Evolutionary conservation across 2,113 vertebrate genomes (phyloP).

Genomic region (Anhinga anhinga): DNA sequence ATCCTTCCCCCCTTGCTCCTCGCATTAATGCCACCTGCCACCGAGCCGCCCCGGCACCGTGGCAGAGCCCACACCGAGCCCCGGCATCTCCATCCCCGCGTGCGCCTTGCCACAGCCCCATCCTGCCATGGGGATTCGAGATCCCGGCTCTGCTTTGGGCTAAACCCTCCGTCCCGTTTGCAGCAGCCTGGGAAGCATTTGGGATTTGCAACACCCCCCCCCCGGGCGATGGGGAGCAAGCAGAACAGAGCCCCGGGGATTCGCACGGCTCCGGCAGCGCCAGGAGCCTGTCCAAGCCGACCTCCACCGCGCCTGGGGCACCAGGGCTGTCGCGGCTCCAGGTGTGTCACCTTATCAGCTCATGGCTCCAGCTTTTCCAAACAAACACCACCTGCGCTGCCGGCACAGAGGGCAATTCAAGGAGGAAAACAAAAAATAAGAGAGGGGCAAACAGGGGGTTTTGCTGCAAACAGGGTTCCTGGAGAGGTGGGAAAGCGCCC

Average conservation of each 20-base stretch:
- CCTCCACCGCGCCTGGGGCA: background rate
- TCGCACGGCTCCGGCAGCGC: accelerated
- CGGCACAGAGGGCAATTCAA: background rate
- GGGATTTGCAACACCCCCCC: background rate
- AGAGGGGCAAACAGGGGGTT: accelerated
- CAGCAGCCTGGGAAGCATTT: background rate
- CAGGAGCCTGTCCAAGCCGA: background rate
- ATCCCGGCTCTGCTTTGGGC: background rate
- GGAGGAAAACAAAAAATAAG: no score
- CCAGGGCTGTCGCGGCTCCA: background rate
- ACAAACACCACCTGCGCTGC: background rate
- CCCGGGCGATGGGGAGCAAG: accelerated
- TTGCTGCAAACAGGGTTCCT: accelerated
- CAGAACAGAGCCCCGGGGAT: background rate
- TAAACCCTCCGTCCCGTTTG: background rate
- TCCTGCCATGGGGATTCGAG: accelerated
- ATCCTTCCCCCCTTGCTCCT: background rate
- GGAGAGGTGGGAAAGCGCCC: accelerated
- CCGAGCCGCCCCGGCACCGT: background rate
- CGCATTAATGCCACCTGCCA: background rate
- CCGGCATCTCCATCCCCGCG: background rate
- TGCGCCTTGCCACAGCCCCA: background rate
- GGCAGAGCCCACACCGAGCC: background rate
- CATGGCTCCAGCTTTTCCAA: background rate
- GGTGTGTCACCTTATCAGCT: background rate